Evolutionary conservation across 2,113 vertebrate genomes (phyloP), one percentile per base, ranked within the genome.

Genomic region (Caracal caracal): DNA sequence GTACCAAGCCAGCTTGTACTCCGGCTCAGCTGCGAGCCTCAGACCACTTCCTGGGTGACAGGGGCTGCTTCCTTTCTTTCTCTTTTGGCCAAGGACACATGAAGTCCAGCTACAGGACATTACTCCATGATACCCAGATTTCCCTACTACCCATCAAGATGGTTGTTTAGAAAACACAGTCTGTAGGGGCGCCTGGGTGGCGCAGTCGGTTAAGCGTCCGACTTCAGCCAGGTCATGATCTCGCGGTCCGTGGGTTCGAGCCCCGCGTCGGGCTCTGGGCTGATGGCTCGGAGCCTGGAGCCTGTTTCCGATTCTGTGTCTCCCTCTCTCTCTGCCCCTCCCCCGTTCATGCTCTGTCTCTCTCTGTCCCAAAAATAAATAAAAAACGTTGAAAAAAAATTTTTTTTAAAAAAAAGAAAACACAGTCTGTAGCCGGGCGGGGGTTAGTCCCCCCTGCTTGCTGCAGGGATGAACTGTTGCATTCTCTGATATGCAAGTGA

Each of bases 401-500:
- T n/a, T n/a, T n/a, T n/a, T n/a, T n/a, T n/a, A n/a, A n/a, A n/a
- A n/a, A n/a, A n/a, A n/a, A 43, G 40, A 75, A 70, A 68, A 35
- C 24, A 8, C 3, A 16, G 35, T 84, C 63, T 53, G 2, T 37
- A 49, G 51, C 47, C 61, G 61, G 6, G 71, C 22, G 63, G 19
- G 12, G 28, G 26, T 30, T 65, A 73, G n/a, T 47, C 40, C 94
- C 13, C 79, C 66, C 20, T 78, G 40, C 35, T 92, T 94, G 35
- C 19, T 89, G 19, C 40, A 71, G 6, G 6, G n/a, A 92, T 68
- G 22, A 86, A 9, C 26, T 53, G 11, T 37, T 93, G 22, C 24
- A 87, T 75, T 73, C 20, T 85, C 22, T 95, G 47, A 33, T 37
- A 43, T 37, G 63, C 88, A 94, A 95, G 84, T 84, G 40, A 16